phyloP scores from a whole-genome alignment of 2,888 invertebrate species.

The Yponomeuta evonymella region DNA sequence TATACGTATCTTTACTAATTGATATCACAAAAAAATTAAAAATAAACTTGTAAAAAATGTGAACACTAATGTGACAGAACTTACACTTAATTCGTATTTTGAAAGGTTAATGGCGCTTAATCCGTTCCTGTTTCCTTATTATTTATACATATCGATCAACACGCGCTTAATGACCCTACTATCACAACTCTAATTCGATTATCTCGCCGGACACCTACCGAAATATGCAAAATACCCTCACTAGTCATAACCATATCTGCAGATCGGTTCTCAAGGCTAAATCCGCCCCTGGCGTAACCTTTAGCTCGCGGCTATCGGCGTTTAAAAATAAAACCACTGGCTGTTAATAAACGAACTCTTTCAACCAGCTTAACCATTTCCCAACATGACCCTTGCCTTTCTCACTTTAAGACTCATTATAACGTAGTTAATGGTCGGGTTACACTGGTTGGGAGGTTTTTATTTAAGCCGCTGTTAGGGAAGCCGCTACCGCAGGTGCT shows the following conservation, averaged over 20 bases:
- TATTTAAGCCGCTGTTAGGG: constrained; percentile 22
- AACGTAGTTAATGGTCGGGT: neutral
- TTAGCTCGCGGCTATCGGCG: constrained; percentile 69
- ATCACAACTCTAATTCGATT: neutral
- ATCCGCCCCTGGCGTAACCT: constrained; percentile 63
- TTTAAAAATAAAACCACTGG: constrained; percentile 66
- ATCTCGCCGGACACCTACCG: neutral
- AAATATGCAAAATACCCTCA: neutral
- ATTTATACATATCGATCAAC: neutral
- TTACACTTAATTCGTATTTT: neutral
- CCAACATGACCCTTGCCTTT: neutral
- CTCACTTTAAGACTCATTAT: neutral
- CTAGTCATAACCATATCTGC: neutral
- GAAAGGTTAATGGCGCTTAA: neutral
- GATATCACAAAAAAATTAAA: neutral
- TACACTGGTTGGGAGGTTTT: neutral
- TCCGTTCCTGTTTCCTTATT: neutral
- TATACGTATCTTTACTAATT: too few relatives aligned
- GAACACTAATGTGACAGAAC: too few relatives aligned
- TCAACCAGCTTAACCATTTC: neutral
- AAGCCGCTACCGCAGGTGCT: constrained; percentile 50
- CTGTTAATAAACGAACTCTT: constrained; percentile 52
- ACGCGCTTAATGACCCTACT: neutral
- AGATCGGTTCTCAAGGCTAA: constrained; percentile 21
- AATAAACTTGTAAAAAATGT: neutral